phyloP scores from a whole-genome alignment of 2,113 vertebrate genomes.

The Amblyopsis rosae region DNA sequence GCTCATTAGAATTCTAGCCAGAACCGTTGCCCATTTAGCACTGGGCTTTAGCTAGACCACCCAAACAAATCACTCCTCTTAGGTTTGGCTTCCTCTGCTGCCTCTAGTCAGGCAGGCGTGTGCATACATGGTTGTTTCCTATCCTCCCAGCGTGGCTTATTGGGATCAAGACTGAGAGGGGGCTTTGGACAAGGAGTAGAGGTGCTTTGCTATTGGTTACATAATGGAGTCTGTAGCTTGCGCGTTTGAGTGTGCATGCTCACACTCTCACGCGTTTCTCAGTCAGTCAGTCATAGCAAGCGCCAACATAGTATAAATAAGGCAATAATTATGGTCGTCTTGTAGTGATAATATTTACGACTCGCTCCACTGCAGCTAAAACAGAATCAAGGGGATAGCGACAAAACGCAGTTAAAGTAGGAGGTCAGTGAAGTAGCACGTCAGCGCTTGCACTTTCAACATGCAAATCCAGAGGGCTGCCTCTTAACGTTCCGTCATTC shows the following conservation, averaged over 20 bases:
- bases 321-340: conserved; percentile 29
- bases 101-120: conserved; percentile 39
- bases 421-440: no score
- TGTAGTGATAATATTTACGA: conserved; percentile 12
- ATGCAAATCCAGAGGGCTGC: no score
- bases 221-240: conserved; percentile 26
- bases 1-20: conserved; percentile 71
- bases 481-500: not conserved
- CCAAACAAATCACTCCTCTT: conserved; percentile 64
- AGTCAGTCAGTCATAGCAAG: conserved; percentile 43
- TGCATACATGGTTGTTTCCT: conserved; percentile 33
- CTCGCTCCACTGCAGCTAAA: conserved; percentile 10
- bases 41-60: conserved; percentile 66
- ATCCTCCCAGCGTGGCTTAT: conserved; percentile 38
- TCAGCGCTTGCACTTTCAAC: no score
- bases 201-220: conserved; percentile 41
- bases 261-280: conserved; percentile 29
- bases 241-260: conserved; percentile 2
- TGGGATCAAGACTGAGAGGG: conserved; percentile 43
- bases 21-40: conserved; percentile 63
- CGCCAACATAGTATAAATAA: conserved; percentile 34
- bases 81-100: conserved; percentile 34
- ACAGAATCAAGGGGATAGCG: conserved; percentile 16
- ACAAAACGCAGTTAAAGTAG: conserved; percentile 41
- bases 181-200: conserved; percentile 19